A percentile compares a stretch with the other conserved stretches of the same genome.
Evolutionary conservation across 1,140 invertebrate genomes (phyloP).

Genomic region (Tetragonula clypearis): DNA sequence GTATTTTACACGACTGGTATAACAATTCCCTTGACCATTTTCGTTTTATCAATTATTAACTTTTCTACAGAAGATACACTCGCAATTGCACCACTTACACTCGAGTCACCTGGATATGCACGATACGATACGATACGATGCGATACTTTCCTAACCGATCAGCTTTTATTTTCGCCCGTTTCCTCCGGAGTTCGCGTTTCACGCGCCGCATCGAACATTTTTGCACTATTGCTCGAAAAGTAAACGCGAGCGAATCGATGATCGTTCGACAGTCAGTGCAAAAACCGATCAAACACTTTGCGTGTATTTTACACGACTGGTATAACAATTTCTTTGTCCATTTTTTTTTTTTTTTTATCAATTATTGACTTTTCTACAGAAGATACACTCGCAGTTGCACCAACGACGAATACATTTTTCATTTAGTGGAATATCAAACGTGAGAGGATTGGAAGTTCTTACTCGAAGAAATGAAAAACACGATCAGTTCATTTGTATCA

Average conservation of each 20-base stretch:
- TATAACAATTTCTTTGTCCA: background rate
- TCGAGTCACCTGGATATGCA: constrained; percentile 41
- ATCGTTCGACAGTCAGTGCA: background rate
- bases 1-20: too few relatives aligned
- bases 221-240: background rate
- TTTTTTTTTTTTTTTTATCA: background rate
- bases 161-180: constrained; percentile 36
- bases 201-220: constrained; percentile 30
- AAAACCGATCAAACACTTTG: too few relatives aligned
- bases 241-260: background rate
- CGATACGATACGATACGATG: background rate
- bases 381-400: background rate
- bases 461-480: too few relatives aligned
- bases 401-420: background rate
- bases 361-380: background rate
- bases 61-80: too few relatives aligned
- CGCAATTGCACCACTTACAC: constrained; percentile 31
- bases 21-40: background rate
- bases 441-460: background rate
- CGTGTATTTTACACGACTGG: too few relatives aligned
- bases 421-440: too few relatives aligned
- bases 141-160: constrained; percentile 43
- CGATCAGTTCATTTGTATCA: background rate
- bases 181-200: constrained; percentile 37
- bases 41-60: background rate